Evolutionary conservation across 2,888 invertebrate genomes (phyloP).

Genomic region (Drosophila planitibia): DNA sequence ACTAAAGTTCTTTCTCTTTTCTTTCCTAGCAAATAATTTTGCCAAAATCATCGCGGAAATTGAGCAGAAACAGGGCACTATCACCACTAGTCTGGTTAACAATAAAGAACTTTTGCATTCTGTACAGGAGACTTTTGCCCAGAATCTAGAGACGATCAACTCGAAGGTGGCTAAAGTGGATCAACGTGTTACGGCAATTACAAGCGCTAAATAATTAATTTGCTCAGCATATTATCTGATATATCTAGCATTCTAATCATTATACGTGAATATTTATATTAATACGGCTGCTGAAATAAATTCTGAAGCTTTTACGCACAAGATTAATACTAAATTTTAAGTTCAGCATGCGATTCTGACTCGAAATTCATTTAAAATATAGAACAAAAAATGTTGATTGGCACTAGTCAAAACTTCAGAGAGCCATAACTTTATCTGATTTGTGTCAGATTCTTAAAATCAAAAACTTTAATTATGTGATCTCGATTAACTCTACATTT

Average conservation of each 20-base stretch:
- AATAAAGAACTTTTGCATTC: conserved; percentile 92
- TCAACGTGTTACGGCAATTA: conserved; percentile 88
- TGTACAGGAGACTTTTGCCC: conserved; percentile 92
- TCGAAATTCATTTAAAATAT: not conserved
- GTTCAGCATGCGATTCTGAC: not conserved
- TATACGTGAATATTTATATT: conserved; percentile 22
- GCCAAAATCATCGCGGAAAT: conserved; percentile 93
- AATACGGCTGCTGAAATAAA: conserved; percentile 43
- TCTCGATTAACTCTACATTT: not conserved
- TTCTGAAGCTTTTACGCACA: conserved; percentile 3
- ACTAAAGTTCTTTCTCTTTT: conserved; percentile 35
- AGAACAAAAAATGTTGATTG: rapidly evolving
- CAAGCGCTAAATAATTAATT: conserved; percentile 59
- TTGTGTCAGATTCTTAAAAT: not conserved
- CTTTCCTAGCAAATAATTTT: conserved; percentile 92
- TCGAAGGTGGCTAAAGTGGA: conserved; percentile 91
- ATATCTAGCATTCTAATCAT: conserved; percentile 24
- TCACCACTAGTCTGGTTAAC: conserved; percentile 90
- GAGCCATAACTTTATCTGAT: not conserved
- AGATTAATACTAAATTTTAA: not conserved
- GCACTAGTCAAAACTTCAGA: not conserved
- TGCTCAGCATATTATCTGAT: conserved; percentile 15
- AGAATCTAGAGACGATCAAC: conserved; percentile 91
- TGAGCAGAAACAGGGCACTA: conserved; percentile 91
- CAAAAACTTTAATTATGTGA: not conserved